A percentile compares a stretch with the other conserved stretches of the same genome.
phyloP scores from a whole-genome alignment of 2,113 vertebrate genomes.

The Podarcis cretensis region DNA sequence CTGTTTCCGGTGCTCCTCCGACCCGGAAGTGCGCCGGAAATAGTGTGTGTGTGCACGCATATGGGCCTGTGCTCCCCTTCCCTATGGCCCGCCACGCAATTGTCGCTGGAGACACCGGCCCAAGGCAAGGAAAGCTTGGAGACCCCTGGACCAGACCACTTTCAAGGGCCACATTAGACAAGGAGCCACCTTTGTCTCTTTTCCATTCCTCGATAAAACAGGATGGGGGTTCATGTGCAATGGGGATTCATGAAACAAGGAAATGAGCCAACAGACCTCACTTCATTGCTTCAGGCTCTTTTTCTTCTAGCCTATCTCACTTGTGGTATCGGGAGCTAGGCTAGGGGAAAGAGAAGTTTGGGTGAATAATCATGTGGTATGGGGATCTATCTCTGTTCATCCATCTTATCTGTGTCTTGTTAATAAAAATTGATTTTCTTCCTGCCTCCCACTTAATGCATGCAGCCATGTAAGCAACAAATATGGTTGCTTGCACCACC shows the following conservation, averaged over 20 bases:
- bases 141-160: background rate
- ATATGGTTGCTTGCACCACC: background rate
- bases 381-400: background rate
- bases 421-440: background rate
- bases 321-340: background rate
- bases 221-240: background rate
- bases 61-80: too few relatives aligned
- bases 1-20: too few relatives aligned
- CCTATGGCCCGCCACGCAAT: too few relatives aligned
- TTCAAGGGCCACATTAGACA: slow-evolving; percentile 4
- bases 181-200: background rate
- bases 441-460: background rate
- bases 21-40: too few relatives aligned
- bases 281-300: background rate
- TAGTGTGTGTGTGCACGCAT: too few relatives aligned
- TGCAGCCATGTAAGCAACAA: background rate
- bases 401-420: background rate
- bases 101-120: too few relatives aligned
- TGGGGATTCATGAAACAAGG: background rate
- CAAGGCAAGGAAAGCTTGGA: too few relatives aligned
- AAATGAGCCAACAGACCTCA: background rate
- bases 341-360: background rate
- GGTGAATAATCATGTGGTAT: background rate
- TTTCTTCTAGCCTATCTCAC: background rate
- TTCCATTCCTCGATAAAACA: background rate